Evolutionary conservation across 2,888 invertebrate genomes (phyloP), one percentile per base, ranked within the genome.

Genomic region (Chrysolina haemoptera): DNA sequence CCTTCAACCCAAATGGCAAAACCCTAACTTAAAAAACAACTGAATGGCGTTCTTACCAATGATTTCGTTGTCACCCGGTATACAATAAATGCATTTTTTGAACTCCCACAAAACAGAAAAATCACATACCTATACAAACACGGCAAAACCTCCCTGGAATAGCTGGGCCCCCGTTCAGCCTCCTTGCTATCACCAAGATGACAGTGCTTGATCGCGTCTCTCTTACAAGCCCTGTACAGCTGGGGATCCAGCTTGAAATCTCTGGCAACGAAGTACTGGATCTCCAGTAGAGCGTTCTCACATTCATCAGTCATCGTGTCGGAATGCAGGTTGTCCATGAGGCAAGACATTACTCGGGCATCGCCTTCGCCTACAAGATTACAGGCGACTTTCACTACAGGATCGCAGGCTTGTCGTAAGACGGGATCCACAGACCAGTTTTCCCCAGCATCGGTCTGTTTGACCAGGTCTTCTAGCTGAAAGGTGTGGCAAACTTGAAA

Each of bases 341-440:
- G 90, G 85, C 99, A 99, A 20, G 94, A 94, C 91, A 99, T 94
- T 0, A 98, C 94, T 84, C 94, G 91, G 0, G 94, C 94, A 86
- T 95, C 93, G 14, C 95, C 95, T 35, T 93, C 94, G 76, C 90
- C 90, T 0, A 94, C 88, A 83, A 94, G 93, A 77, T 91, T 90
- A 83, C 97, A 97, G 1, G 93, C 93, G 43, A 91, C 89, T 85
- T 94, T 93, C 0, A 97, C 97, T 9, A 98, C 96, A 1, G 94
- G 92, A 82, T 94, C 93, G 85, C 98, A 98, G 0, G 96, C 95
- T 85, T 94, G 93, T 66, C 94, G 91, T 67, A 98, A 88, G 53
- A 97, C 93, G 0, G 96, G 96, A 89, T 99, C 99, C 0, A 98
- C 96, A 81, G 96, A 92, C 95, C 98, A 98, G 88, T 98, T 97